A percentile compares a stretch with the other conserved stretches of the same genome.
Evolutionary conservation across 2,113 vertebrate species (phyloP).

Genomic region (Odocoileus hemionus): DNA sequence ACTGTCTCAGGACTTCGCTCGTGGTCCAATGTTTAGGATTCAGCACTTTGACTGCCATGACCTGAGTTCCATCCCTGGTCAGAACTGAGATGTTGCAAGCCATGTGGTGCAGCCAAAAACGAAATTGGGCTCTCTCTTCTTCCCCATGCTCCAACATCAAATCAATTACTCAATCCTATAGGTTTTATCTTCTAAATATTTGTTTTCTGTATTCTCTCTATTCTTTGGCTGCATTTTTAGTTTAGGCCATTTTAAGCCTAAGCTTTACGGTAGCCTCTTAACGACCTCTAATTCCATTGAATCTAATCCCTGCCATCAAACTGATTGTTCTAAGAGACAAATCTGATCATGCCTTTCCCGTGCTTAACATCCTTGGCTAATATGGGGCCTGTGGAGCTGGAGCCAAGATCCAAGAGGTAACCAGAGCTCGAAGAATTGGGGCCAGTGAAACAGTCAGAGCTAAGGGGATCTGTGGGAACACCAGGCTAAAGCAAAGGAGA

Average conservation of each 20-base stretch:
- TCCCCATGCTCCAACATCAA: neutral
- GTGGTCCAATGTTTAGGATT: neutral
- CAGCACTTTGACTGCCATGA: neutral
- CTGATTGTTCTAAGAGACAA: neutral
- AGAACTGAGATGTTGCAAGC: neutral
- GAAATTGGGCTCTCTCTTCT: neutral
- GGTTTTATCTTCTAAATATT: neutral
- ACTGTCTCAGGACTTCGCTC: neutral
- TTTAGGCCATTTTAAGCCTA: neutral
- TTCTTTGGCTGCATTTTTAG: neutral
- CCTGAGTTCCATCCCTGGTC: neutral
- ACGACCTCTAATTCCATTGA: neutral
- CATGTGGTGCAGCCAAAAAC: neutral
- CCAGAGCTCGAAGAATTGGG: neutral
- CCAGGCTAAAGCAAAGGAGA: neutral
- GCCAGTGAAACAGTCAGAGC: neutral
- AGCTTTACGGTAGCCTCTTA: neutral
- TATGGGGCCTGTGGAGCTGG: neutral
- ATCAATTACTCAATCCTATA: neutral
- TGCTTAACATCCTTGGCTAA: neutral
- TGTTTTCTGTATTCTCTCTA: neutral
- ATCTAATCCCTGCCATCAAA: neutral
- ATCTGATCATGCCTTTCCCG: neutral
- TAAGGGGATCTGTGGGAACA: neutral
- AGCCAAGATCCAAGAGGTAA: neutral